Percentiles rank a stretch among this genome's conserved stretches.
These are phyloP conservation scores for Orchestes rusci DNA, from an alignment of 2,888 invertebrate species.

Conservation along the genomic window DNA sequence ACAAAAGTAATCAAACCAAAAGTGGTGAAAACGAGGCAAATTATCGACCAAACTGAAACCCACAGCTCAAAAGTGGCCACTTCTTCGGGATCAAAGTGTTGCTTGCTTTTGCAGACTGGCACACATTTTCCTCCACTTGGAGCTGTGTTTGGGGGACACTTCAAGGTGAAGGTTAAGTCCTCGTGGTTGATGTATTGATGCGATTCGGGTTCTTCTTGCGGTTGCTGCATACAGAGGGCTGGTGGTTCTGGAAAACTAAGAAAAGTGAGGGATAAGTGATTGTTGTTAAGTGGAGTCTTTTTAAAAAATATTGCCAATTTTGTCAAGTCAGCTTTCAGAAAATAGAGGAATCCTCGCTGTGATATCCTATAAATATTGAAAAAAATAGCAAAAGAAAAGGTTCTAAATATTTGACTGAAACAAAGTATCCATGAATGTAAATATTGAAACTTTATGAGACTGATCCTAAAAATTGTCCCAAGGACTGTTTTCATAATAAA, in stretches of 20 bases:
- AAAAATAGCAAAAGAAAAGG: too few relatives aligned
- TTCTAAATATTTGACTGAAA: too few relatives aligned
- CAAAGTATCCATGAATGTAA: too few relatives aligned
- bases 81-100: constrained; percentile 28
- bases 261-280: too few relatives aligned
- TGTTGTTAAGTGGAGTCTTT: too few relatives aligned
- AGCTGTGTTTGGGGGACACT: constrained; percentile 34
- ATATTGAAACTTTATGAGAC: too few relatives aligned
- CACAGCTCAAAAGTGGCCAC: constrained; percentile 49
- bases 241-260: constrained; percentile 65
- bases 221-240: constrained; percentile 68
- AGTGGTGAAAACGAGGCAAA: constrained; percentile 72
- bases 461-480: too few relatives aligned
- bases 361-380: neutral
- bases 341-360: neutral
- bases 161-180: constrained; percentile 21
- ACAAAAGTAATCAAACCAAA: constrained; percentile 82
- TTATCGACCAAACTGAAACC: constrained; percentile 69
- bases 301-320: too few relatives aligned
- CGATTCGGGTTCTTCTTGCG: constrained; percentile 19
- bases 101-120: constrained; percentile 27
- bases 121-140: constrained; percentile 31
- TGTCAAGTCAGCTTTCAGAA: neutral
- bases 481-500: too few relatives aligned
- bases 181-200: constrained; percentile 15